These are phyloP conservation scores for Nephrotoma guestfalica DNA, from an alignment of 2,888 invertebrate genomes.

Conservation along the genomic window DNA sequence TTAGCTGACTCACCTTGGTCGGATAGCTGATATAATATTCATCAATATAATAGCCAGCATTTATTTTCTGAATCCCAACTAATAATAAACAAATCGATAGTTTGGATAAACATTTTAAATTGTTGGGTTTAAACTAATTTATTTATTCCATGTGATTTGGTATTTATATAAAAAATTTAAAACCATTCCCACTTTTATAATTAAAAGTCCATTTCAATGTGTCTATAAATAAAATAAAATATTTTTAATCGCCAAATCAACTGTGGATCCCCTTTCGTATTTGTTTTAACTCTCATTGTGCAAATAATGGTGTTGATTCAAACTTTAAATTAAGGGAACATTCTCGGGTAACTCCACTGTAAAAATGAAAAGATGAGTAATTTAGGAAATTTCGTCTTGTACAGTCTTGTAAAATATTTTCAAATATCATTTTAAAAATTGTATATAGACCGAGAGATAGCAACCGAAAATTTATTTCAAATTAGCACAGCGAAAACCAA, in stretches of 20 bases:
- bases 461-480: too few species aligned
- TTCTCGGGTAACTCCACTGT: too few species aligned
- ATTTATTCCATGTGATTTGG: not conserved
- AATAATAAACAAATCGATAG: not conserved
- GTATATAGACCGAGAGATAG: too few species aligned
- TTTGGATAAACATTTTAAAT: not conserved
- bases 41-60: not conserved
- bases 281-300: not conserved
- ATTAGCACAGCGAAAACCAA: too few species aligned
- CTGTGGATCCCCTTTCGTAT: not conserved
- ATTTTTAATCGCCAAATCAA: not conserved
- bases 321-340: too few species aligned
- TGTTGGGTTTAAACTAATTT: too few species aligned
- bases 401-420: too few species aligned
- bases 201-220: not conserved
- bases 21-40: not conserved
- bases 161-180: not conserved
- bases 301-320: not conserved
- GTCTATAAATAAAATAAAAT: not conserved
- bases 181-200: not conserved
- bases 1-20: not conserved
- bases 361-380: too few species aligned
- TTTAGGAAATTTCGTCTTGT: too few species aligned
- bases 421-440: too few species aligned
- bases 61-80: not conserved